These are phyloP conservation scores for Nixonia krombeini DNA, from an alignment of 1,140 invertebrate genomes.

Conservation along the genomic window DNA sequence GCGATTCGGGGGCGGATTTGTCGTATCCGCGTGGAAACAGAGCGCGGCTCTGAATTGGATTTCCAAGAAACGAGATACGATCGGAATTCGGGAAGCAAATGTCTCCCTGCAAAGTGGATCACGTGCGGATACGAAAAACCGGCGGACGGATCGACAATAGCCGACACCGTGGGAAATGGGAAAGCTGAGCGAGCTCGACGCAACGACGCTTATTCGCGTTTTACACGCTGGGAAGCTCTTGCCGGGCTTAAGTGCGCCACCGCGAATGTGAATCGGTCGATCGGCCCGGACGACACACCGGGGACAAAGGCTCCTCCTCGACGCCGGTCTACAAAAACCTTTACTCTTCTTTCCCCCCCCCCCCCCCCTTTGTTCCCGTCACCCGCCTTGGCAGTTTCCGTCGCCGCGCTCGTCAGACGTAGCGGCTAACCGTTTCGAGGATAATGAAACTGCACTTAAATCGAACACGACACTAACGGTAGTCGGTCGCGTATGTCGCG, in stretches of 20 bases:
- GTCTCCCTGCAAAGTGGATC: conserved; percentile 15
- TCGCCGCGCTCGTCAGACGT: too few species aligned
- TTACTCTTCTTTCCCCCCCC: neutral
- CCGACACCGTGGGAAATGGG: conserved; percentile 64
- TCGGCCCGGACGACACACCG: too few species aligned
- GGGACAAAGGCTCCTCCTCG: neutral
- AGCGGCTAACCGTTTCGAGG: too few species aligned
- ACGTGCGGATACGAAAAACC: conserved; percentile 48
- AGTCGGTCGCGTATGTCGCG: too few species aligned
- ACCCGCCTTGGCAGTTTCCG: too few species aligned
- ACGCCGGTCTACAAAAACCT: neutral
- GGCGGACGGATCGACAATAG: conserved; percentile 54
- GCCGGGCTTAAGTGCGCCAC: neutral
- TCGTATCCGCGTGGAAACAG: neutral
- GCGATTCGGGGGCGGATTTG: too few species aligned
- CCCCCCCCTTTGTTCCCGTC: too few species aligned
- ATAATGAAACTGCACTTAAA: too few species aligned
- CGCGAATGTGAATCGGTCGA: conserved; percentile 9
- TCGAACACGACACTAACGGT: too few species aligned
- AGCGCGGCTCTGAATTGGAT: neutral
- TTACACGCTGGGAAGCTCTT: conserved; percentile 16
- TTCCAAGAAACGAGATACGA: conserved; percentile 40
- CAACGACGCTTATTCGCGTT: conserved; percentile 38
- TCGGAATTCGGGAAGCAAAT: conserved; percentile 34
- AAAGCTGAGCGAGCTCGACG: conserved; percentile 55